Base-by-base conservation (phyloP, 2,113 vertebrate genomes). In the Carettochelys insculpta region DNA sequence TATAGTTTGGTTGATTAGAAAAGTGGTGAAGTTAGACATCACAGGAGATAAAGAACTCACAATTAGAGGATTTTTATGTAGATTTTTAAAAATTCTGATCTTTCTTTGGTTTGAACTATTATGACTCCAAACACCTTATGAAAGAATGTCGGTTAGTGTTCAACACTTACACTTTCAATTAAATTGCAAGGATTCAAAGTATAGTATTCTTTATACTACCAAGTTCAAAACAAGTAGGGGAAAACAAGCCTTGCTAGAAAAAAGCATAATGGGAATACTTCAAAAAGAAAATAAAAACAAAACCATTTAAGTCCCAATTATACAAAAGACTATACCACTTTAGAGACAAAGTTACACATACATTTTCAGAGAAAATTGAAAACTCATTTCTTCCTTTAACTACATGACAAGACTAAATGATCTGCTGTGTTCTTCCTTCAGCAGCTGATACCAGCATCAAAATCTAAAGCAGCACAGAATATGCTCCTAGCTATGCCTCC, bases 171-270 rank as follows among this genome's bases (percentile, higher is more conserved):
- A 81, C 68, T 92, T 92, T 61, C 83, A 92, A 11, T 29, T 80
- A 41, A 61, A 77, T 2, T 54, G 13, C 52, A 82, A 43, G 34
- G 71, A 43, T 29, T 45, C 16, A 89, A 41, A 85, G 43, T 53
- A 47, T 82, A 34, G 73, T 3, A 6, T 38, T 78, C 77, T 54
- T 29, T 11, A 82, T 6, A 11, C 22, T 88, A 68, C 34, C 34
- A 85, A 91, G 10, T 71, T 61, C 38, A 91, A 93, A 96, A 84
- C 45, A 73, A 87, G 43, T 78, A 3, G 5, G 50, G 76, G 88
- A 29, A 94, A 85, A 2, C 22, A 79, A n/a, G 11, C 29, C 83
- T 41, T 81, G 29, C 51, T 19, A 27, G 20, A 11, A n/a, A 77
- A 79, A 65, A 16, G 51, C 25, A 14, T 16, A 4, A 43, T 4